Evolutionary conservation across 2,797 vertebrate genomes (phyloP).

Genomic region (Sebastes jordani): DNA sequence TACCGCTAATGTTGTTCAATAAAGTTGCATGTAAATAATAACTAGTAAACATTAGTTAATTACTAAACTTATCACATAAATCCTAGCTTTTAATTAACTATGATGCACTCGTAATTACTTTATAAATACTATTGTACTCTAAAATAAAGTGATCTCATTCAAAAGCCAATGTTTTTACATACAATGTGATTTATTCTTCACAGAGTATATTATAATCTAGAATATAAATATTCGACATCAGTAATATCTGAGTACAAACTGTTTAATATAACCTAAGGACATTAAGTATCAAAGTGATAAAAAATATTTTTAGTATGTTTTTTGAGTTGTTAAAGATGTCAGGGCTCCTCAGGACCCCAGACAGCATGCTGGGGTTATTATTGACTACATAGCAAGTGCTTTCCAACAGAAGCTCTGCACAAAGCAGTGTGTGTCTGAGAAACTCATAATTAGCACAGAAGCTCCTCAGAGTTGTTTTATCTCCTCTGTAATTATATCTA

Average conservation of each 20-base stretch:
- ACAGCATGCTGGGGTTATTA: background rate
- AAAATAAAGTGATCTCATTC: background rate
- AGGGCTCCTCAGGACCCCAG: background rate
- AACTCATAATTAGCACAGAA: background rate
- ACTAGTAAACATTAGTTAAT: background rate
- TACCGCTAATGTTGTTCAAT: background rate
- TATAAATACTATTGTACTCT: background rate
- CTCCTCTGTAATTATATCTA: background rate
- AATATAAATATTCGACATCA: conserved; percentile 28
- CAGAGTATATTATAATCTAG: background rate
- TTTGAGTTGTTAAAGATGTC: too few species aligned
- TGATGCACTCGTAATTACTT: background rate
- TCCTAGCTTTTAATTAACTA: background rate
- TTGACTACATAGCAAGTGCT: background rate
- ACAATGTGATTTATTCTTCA: conserved; percentile 11
- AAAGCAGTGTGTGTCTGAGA: background rate
- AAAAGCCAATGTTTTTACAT: conserved; percentile 3
- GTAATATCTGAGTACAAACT: conserved; percentile 10
- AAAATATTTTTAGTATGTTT: background rate
- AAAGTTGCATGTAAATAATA: background rate
- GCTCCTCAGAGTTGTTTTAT: background rate
- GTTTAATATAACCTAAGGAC: conserved; percentile 8
- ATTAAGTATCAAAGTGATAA: background rate
- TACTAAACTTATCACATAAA: background rate
- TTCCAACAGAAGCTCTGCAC: background rate